Conservation (phyloP, 2,888 invertebrate species). For the Bembecia ichneumoniformis region DNA sequence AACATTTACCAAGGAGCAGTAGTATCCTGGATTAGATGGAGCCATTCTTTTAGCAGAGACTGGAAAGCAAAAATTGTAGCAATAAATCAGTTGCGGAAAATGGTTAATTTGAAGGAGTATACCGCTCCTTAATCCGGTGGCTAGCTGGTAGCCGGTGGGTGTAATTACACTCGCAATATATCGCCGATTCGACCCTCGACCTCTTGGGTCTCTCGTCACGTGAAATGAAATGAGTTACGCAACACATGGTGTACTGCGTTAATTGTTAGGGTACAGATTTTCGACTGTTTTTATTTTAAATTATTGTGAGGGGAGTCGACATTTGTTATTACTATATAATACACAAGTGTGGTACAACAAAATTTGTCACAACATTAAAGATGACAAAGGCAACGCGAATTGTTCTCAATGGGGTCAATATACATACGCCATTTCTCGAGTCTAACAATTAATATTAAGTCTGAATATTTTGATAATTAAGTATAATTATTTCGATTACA, state of each 20-base stretch:
- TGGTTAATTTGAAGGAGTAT: constrained; percentile 53
- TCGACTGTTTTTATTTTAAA: constrained; percentile 49
- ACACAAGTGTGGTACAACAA: too few relatives aligned
- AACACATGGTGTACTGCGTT: constrained; percentile 60
- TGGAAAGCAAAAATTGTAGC: constrained; percentile 30
- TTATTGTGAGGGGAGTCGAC: constrained; percentile 27
- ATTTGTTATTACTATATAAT: too few relatives aligned
- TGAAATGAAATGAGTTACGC: constrained; percentile 32
- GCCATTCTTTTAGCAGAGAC: constrained; percentile 25
- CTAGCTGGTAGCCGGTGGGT: constrained; percentile 47
- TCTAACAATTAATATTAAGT: too few relatives aligned
- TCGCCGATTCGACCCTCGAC: constrained; percentile 30
- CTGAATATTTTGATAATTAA: too few relatives aligned
- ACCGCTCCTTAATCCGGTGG: constrained; percentile 53
- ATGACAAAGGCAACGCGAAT: too few relatives aligned
- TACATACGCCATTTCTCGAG: too few relatives aligned
- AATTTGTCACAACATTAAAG: too few relatives aligned
- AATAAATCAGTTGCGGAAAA: constrained; percentile 45
- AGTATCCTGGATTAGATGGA: neutral
- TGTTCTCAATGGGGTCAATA: too few relatives aligned
- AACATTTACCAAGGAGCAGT: neutral
- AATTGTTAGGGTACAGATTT: constrained; percentile 53
- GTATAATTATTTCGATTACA: too few relatives aligned
- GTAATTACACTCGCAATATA: constrained; percentile 60
- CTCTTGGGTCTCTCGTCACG: constrained; percentile 37